Evolutionary conservation across 1,140 invertebrate species (phyloP), one percentile per base, ranked within the genome.

Genomic region (Acyrthosiphon pisum): DNA sequence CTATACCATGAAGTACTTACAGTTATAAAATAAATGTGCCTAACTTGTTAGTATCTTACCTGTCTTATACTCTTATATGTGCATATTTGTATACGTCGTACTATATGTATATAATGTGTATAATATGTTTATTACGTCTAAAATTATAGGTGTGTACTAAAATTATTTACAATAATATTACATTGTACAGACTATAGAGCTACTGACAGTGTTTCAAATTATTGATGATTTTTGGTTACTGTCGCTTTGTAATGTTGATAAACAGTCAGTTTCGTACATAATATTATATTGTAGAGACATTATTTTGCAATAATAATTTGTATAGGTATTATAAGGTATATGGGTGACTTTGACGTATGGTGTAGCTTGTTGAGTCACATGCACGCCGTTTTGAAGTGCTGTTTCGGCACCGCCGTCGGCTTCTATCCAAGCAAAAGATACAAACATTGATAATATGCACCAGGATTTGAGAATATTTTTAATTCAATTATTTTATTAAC

Each of bases 261-360:
- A n/a, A n/a, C 23, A 76, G 30, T 18, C n/a, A 18, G 60, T 76
- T 76, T 76, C 3, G 11, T 14, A n/a, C 26, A 30, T 68, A 18
- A n/a, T 68, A 18, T 30, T 11, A 14, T 30, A 2, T 8, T 0
- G 8, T n/a, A 2, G n/a, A n/a, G 11, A n/a, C 4, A 0, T 4
- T 18, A 18, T n/a, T 14, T 76, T n/a, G 14, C 30, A 35, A 6
- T n/a, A 76, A n/a, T 4, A 76, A 18, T 35, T 18, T 18, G 6
- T 76, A n/a, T 76, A 76, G n/a, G 4, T 76, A n/a, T 68, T n/a
- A 60, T 60, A 60, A 41, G 41, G 41, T 41, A 41, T 41, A 41
- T 41, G 41, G 8, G 23, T 26, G 26, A 30, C 56, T 60, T 14
- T 14, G 48, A 60, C 8, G 30, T 60, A 41, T 41, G 1, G 1